Base-by-base conservation (phyloP, 2,797 vertebrate species). In the Pangasius krempfi region DNA sequence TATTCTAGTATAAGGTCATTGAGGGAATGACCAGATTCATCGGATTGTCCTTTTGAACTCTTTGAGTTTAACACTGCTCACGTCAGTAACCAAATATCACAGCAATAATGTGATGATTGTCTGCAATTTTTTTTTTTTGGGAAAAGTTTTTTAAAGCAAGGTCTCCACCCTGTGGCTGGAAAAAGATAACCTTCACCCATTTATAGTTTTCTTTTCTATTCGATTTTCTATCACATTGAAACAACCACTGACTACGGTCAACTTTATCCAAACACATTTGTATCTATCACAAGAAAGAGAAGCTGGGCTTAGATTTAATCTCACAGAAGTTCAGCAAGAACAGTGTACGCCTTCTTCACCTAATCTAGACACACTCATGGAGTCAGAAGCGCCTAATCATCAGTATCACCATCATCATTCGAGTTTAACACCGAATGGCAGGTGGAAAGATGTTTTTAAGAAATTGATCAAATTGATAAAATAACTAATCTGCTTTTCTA, bases 101-200 rank as follows among this genome's bases (percentile, higher is more conserved):
- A 84, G 86, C 86, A 75, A 66, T 73, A 73, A 86, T 44, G n/a
- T 50, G 4, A 84, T 8, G 20, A 12, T 30, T 20, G 58, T 12
- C 33, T 7, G 58, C 80, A 5, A 47, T 64, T 56, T 10, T 80
- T 70, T 76, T 78, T 40, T 25, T 30, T 7, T 6, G 18, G 27
- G 8, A 70, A 87, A 91, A 76, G 90, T 91, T 87, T 90, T 89
- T 75, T 87, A 89, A 91, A 88, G 83, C 91, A 91, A 92, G 92
- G 90, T 92, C 91, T 91, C 91, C 92, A 92, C 89, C 89, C 90
- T 82, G 76, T 92, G 88, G 91, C 60, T 84, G 4, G 50, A 86
- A 47, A 44, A 60, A 52, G 40, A 37, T 4, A 14, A n/a, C 64
- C 75, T 75, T 79, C 44, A 79, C 58, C 72, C 47, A 85, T 88